These are phyloP conservation scores for Muscicapa striata DNA, from an alignment of 2,797 vertebrate species.

Conservation along the genomic window DNA sequence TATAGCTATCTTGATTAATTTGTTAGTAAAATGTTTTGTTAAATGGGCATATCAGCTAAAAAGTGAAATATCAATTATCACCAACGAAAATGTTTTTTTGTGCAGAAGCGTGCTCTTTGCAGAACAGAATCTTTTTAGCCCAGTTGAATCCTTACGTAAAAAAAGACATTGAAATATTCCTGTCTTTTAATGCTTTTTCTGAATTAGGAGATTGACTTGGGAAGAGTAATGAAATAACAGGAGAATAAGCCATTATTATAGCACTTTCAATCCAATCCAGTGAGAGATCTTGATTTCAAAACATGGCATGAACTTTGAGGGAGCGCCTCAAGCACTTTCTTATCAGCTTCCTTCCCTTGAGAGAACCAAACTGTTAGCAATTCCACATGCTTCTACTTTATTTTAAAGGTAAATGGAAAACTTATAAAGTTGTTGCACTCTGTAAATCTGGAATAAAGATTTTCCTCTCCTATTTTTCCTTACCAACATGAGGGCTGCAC, in stretches of 20 bases:
- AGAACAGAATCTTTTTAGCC: not conserved
- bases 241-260: not conserved
- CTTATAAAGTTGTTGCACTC: not conserved
- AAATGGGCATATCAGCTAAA: not conserved
- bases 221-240: conserved; percentile 1
- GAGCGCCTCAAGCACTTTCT: not conserved
- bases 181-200: not conserved
- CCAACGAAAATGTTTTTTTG: not conserved
- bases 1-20: not conserved
- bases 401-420: conserved; percentile 37
- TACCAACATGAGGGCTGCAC: not conserved
- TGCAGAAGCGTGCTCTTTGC: not conserved
- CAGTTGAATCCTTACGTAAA: not conserved
- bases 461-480: not conserved
- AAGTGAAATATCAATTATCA: not conserved
- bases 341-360: not conserved
- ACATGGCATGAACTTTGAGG: not conserved
- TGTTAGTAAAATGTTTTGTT: not conserved
- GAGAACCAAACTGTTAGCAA: not conserved
- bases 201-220: not conserved
- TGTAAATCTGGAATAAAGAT: not conserved
- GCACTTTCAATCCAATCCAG: not conserved
- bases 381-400: not conserved
- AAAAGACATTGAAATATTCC: not conserved
- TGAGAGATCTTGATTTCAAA: conserved; percentile 22